Base-by-base conservation (phyloP, 2,113 vertebrate genomes). In the Thamnaconus septentrionalis region DNA sequence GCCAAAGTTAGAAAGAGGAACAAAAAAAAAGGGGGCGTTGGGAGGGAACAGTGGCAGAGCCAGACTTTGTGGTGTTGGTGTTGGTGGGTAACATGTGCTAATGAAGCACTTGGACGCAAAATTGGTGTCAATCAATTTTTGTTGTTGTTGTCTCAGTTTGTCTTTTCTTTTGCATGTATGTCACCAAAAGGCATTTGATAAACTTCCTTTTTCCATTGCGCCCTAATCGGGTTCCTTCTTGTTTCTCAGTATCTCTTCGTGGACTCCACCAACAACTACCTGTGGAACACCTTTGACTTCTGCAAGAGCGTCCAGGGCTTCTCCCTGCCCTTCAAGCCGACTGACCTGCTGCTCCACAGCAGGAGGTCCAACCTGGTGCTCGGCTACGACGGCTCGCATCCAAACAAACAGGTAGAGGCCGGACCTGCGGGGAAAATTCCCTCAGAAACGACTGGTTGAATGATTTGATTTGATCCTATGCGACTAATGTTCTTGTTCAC, bases 201-300 rank as follows among this genome's bases (percentile, higher is more conserved):
- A 41, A 53, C 41, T 8, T 42, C 31, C 18, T 31, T 31, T 31
- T 31, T 31, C 18, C 18, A 31, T 31, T 31, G 18, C 18, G 18
- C 18, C 1, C 18, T 31, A 31, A 31, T 1, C 2, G 18, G 18
- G 18, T 31, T 31, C 18, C 31, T 12, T 12, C 11, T 44, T 52
- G 41, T 57, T 50, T 56, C 1, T 10, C 88, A 99, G 97, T 99
- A 99, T 59, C 93, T 99, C 66, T 99, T 99, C 1, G 93, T 93
- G 0, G 97, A 99, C 0, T 92, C 94, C 44, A 94, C 92, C 0
- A 92, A 93, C 64, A 91, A 92, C 2, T 97, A 93, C 85, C 89
- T 99, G 60, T 99, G 97, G 97, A 94, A 95, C 90, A 96, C 95
- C 0, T 94, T 92, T 0, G 94, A 99, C 91, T 98, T 98, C 89